Evolutionary conservation across 2,888 invertebrate species (phyloP).

Genomic region (Tiliacea aurago): DNA sequence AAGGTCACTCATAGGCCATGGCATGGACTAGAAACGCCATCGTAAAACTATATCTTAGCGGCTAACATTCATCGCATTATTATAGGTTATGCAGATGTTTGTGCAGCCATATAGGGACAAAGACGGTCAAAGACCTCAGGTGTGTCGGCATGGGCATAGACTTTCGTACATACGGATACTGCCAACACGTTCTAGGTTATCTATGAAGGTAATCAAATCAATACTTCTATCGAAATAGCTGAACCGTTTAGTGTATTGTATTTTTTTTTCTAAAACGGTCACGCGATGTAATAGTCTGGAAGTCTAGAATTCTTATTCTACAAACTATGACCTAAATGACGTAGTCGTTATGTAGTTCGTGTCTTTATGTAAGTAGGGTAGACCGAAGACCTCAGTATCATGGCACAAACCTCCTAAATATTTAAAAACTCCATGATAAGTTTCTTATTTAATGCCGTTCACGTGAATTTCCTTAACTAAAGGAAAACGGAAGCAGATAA

Average conservation of each 20-base stretch:
- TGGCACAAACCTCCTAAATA: background rate
- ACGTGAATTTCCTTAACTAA: background rate
- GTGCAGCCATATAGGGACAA: slow-evolving; percentile 37
- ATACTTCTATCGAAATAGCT: slow-evolving; percentile 12
- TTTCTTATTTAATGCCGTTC: background rate
- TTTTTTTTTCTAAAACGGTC: slow-evolving; percentile 1
- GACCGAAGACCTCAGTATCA: background rate
- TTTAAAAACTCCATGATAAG: background rate
- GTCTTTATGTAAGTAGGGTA: background rate
- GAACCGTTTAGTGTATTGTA: slow-evolving; percentile 4
- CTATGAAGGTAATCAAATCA: slow-evolving; percentile 27
- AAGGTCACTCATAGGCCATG: slow-evolving; percentile 3
- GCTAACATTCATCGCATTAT: slow-evolving; percentile 31
- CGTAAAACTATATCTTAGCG: slow-evolving; percentile 26
- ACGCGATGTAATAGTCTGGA: slow-evolving; percentile 33
- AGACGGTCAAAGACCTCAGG: slow-evolving; percentile 40
- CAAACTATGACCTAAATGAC: slow-evolving; percentile 22
- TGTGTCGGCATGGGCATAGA: background rate
- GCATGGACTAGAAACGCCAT: slow-evolving; percentile 16
- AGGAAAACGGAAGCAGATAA: background rate
- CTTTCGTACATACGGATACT: background rate
- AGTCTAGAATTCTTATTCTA: slow-evolving; percentile 26
- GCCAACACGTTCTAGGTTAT: slow-evolving; percentile 13
- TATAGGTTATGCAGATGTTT: slow-evolving; percentile 10
- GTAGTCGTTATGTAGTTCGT: background rate